Evolutionary conservation across 2,797 vertebrate species (phyloP), one percentile per base, ranked within the genome.

Genomic region (Mionectes olivaceus): DNA sequence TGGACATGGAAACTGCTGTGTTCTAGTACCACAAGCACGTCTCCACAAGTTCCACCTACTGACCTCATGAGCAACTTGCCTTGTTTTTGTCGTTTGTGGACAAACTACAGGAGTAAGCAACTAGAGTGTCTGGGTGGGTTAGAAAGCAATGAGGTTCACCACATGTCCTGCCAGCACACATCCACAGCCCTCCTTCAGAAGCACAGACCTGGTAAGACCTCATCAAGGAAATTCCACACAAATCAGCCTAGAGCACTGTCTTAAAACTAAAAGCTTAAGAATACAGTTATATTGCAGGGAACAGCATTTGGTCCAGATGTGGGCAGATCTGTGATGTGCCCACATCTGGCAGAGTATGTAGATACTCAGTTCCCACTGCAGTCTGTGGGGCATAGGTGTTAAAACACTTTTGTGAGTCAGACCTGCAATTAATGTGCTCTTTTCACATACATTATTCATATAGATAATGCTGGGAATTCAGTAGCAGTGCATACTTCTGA

Each of bases 11-110:
- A 75, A 49, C 33, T 18, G 14, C 1, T 30, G 0, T 2, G 21
- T 65, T 63, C 46, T 1, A 9, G n/a, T 21, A 39, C 47, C 8
- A 21, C 4, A 2, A 53, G n/a, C 32, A 27, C 0, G 0, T 49
- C 75, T 68, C 4, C 30, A 10, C 68, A 52, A 19, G 37, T 28
- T 69, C 19, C 35, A 61, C 49, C 52, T 59, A 15, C 15, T 32
- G 16, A 63, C 14, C 71, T 35, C 37, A 61, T 44, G 74, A 70
- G 52, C 47, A 87, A 24, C 67, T 78, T 4, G 6, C 5, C 35
- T 53, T 23, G 30, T 2, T 33, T 6, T 3, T 64, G 43, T 4
- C 89, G 52, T 23, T 25, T 4, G 0, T 4, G n/a, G 28, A 32
- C 47, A 53, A 87, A 55, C 60, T 50, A 49, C 53, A 43, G 46